A percentile compares a stretch with the other conserved stretches of the same genome.
Conservation (phyloP, 2,113 vertebrate genomes). For the Atractosteus spatula region DNA sequence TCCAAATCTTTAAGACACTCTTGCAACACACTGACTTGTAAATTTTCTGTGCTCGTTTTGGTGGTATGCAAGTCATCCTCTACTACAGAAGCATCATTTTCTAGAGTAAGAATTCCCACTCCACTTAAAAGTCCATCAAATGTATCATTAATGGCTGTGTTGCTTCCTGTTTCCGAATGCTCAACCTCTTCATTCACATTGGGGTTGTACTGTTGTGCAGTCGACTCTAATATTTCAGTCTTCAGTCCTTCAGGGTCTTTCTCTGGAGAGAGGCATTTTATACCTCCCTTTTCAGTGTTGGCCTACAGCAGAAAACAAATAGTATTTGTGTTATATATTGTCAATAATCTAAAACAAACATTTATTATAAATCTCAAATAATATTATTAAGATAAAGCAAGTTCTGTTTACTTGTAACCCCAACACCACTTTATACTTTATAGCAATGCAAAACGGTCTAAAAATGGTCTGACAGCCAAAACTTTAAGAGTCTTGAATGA, state of each 20-base stretch:
- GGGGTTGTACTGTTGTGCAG: neutral
- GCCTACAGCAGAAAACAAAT: constrained; percentile 1
- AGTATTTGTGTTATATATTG: neutral
- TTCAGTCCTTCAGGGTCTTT: neutral
- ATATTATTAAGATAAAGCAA: too few species aligned
- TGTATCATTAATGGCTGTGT: neutral
- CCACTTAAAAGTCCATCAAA: neutral
- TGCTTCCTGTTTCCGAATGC: neutral
- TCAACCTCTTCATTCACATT: neutral
- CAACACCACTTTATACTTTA: too few species aligned
- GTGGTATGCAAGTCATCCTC: neutral
- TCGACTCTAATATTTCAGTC: neutral
- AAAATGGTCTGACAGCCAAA: too few species aligned
- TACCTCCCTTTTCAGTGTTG: neutral
- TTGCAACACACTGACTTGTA: neutral
- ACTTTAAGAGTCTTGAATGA: too few species aligned
- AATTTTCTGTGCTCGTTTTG: neutral
- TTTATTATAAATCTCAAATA: too few species aligned
- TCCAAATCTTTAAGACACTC: constrained; percentile 14
- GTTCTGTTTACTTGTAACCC: too few species aligned
- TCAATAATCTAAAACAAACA: too few species aligned
- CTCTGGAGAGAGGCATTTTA: neutral
- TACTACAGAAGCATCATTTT: neutral
- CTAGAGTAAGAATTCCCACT: neutral
- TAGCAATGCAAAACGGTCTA: too few species aligned